Percentiles rank a stretch among this genome's conserved stretches.
Evolutionary conservation across 2,888 invertebrate species (phyloP).

Genomic region (Yponomeuta evonymella): DNA sequence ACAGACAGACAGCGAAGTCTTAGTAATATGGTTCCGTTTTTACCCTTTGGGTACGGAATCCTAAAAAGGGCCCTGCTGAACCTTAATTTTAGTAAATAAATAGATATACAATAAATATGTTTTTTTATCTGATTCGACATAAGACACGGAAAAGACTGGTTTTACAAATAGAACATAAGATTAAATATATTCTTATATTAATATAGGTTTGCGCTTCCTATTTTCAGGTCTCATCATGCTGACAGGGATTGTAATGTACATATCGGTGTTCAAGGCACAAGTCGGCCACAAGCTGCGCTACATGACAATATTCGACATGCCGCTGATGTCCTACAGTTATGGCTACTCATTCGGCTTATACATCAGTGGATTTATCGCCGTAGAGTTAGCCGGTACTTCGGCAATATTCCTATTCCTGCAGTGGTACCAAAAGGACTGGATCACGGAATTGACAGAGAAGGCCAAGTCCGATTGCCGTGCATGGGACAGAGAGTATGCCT

Average conservation of each 20-base stretch:
- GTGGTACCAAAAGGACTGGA: conserved; percentile 82
- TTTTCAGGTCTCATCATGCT: conserved; percentile 90
- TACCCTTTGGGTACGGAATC: too few species aligned
- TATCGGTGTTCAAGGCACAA: conserved; percentile 94
- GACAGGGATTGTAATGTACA: conserved; percentile 93
- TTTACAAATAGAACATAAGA: too few species aligned
- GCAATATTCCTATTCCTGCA: conserved; percentile 92
- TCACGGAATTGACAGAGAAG: conserved; percentile 68
- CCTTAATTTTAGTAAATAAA: too few species aligned
- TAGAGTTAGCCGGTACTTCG: conserved; percentile 89
- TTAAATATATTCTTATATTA: too few species aligned
- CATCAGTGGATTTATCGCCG: conserved; percentile 88
- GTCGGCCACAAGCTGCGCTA: conserved; percentile 90
- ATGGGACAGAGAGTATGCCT: conserved; percentile 70
- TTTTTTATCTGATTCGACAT: too few species aligned
- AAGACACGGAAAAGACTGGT: too few species aligned
- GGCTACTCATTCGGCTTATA: conserved; percentile 92
- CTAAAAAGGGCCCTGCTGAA: too few species aligned
- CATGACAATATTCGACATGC: conserved; percentile 84
- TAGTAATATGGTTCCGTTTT: too few species aligned
- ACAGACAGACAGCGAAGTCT: too few species aligned
- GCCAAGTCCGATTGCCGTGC: conserved; percentile 67
- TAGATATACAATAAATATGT: too few species aligned
- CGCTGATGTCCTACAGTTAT: conserved; percentile 89
- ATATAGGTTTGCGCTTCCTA: conserved; percentile 14